Base-by-base conservation (phyloP, 2,113 vertebrate genomes). In the Porphyrio hochstetteri region DNA sequence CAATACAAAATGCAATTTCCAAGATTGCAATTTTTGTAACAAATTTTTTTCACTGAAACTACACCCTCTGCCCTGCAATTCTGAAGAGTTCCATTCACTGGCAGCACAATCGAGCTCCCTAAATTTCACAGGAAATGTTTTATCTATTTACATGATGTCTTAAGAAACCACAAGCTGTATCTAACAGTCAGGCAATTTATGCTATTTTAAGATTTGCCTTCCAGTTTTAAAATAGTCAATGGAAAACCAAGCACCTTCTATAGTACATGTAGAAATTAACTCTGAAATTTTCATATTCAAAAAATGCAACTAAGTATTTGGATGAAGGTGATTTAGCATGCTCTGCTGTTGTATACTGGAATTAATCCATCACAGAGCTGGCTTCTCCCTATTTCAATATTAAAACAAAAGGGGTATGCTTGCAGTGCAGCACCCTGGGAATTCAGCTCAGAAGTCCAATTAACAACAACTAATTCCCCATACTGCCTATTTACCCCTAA, bases 371-470 rank as follows among this genome's bases (percentile, higher is more conserved):
- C 84, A 90, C 16, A 85, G 79, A 86, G 78, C 79, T 94, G 79
- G 71, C 65, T 93, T 95, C 76, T 95, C 70, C 83, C 96, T 97
- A 33, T 96, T 98, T 97, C 95, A 98, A 88, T 98, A 97, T 97
- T 97, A 97, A 98, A 97, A 97, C 97, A 97, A 97, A 95, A 97
- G 96, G 86, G 68, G 55, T 95, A 85, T 94, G 85, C 97, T 97
- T 97, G 87, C 96, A 97, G 72, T 95, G 82, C 94, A 95, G 80
- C 81, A 96, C 88, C 88, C 83, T 94, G 97, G 96, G 97, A 98
- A 97, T 98, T 97, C 95, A 96, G 96, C 97, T 97, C 96, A 97
- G 96, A 98, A 97, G 95, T 98, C 97, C 97, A 98, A 98, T 98
- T 98, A 98, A 97, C 92, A 97, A 97, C 97, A 97, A 97, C 96